Evolutionary conservation across 2,113 vertebrate species (phyloP), one percentile per base, ranked within the genome.

Genomic region (Nothocercus nigrocapillus): DNA sequence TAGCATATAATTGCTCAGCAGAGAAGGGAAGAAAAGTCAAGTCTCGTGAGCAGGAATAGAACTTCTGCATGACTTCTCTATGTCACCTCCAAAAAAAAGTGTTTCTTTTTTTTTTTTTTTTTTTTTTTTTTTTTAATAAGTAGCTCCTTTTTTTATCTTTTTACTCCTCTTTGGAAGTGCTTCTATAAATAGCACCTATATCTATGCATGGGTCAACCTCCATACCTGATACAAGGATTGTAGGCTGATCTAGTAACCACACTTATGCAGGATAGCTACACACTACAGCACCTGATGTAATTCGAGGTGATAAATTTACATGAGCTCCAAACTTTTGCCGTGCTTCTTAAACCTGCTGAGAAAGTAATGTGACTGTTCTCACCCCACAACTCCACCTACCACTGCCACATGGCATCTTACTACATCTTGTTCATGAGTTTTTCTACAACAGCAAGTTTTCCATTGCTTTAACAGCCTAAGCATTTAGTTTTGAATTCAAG

Each of bases 131-230:
- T 38, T 86, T 38, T 22, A 87, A 90, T 84, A 86, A 85, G 36
- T 76, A 74, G n/a, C 53, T 54, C n/a, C n/a, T n/a, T 49, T 74
- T 51, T 62, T 94, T 64, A 78, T 84, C 53, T 83, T 72, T 28
- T 47, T 2, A 44, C n/a, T 85, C 38, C n/a, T 76, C 69, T 88
- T 85, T 74, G 38, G 58, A 62, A 77, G 6, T 17, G 20, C 51
- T 77, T 79, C 82, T 88, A 89, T 92, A 96, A 91, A 87, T 96
- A 95, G 49, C 61, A 56, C 78, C 73, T 79, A 17, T 54, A 24
- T 59, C 77, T 73, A 3, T 63, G 62, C 45, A 49, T 81, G 10
- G 2, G 67, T 90, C 40, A 77, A 1, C 9, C 69, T 82, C 36
- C 58, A 11, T n/a, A 18, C 38, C 69, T 47, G 27, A 28, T 94